Percentiles rank a stretch among this genome's conserved stretches.
Conservation (phyloP, 2,888 invertebrate genomes). For the Invenusta paracnida region DNA sequence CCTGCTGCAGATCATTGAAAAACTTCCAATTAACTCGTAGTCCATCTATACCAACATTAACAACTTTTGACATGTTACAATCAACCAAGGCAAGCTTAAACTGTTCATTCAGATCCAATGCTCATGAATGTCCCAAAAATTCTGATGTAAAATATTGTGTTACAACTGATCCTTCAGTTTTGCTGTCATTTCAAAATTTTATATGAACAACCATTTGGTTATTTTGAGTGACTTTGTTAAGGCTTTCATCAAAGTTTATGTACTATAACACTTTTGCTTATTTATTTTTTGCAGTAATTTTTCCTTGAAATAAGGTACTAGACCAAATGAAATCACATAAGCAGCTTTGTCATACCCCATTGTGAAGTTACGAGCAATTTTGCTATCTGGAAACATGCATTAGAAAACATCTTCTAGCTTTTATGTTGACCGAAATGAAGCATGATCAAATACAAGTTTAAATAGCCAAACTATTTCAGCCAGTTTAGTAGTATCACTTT, state of each 20-base stretch:
- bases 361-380: not conserved
- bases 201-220: not conserved
- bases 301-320: not conserved
- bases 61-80: not conserved
- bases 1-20: not conserved
- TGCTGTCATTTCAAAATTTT: not conserved
- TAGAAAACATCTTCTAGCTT: not conserved
- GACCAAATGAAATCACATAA: not conserved
- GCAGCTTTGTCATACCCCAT: not conserved
- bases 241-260: not conserved
- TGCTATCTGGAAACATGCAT: not conserved
- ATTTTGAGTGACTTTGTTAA: not conserved
- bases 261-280: not conserved
- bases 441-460: not conserved
- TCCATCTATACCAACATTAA: not conserved
- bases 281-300: not conserved
- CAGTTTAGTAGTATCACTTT: not conserved
- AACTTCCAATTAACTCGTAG: not conserved
- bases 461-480: not conserved
- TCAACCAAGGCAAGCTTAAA: not conserved
- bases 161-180: not conserved
- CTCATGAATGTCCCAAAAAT: not conserved
- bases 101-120: not conserved
- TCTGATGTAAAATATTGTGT: not conserved
- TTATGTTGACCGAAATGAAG: not conserved